Evolutionary conservation across 2,113 vertebrate species (phyloP).

Genomic region (Callaeas wilsoni): DNA sequence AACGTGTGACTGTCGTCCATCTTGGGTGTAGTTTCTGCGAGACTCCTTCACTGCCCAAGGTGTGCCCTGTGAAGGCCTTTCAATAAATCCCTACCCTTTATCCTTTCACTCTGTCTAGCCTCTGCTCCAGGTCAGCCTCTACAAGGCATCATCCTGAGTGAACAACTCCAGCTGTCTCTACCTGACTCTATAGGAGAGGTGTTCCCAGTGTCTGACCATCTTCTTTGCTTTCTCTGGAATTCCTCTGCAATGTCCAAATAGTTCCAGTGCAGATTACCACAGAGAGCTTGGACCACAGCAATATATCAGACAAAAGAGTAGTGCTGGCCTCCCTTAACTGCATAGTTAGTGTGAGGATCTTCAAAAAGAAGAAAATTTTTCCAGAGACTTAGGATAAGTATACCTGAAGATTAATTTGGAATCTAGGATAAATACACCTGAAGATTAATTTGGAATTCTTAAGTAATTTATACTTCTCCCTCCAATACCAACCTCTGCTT

Average conservation of each 20-base stretch:
- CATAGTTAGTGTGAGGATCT: neutral
- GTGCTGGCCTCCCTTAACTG: neutral
- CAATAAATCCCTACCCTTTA: too few relatives aligned
- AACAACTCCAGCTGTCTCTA: neutral
- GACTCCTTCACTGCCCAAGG: too few relatives aligned
- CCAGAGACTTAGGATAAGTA: neutral
- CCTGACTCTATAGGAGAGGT: neutral
- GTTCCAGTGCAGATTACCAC: neutral
- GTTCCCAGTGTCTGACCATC: too few relatives aligned
- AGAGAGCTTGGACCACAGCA: neutral
- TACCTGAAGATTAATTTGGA: neutral
- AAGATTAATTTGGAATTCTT: neutral
- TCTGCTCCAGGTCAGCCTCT: too few relatives aligned
- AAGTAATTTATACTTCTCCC: neutral
- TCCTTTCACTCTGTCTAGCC: too few relatives aligned
- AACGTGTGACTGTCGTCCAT: too few relatives aligned
- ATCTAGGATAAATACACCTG: neutral
- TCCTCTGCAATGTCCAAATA: neutral
- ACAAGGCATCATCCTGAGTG: too few relatives aligned
- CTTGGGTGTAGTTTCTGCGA: too few relatives aligned
- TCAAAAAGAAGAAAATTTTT: neutral
- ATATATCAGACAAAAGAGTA: neutral
- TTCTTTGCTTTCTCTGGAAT: neutral
- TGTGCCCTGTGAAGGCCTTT: too few relatives aligned
- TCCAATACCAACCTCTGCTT: neutral